A percentile compares a stretch with the other conserved stretches of the same genome.
Evolutionary conservation across 2,888 invertebrate genomes (phyloP).

Genomic region (Pollenia griseotomentosa): DNA sequence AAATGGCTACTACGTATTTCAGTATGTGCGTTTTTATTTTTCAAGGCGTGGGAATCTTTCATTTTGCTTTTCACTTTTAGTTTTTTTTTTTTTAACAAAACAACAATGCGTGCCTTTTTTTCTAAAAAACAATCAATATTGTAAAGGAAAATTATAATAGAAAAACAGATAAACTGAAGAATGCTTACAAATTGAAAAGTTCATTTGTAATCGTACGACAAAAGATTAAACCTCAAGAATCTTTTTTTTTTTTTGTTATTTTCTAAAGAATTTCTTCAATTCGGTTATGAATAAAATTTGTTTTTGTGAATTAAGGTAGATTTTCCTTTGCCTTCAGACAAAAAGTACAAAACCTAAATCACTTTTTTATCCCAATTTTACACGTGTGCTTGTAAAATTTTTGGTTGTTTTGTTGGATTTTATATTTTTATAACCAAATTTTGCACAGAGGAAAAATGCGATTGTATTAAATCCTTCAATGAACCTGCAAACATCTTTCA

Average conservation of each 20-base stretch:
- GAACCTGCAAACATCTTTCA: constrained; percentile 23
- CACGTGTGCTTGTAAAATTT: constrained; percentile 27
- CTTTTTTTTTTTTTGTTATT: constrained; percentile 27
- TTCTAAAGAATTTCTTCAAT: constrained; percentile 14
- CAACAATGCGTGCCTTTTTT: constrained; percentile 16
- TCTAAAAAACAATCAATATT: background rate
- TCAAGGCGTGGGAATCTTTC: constrained; percentile 57
- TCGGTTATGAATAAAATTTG: constrained; percentile 29
- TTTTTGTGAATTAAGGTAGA: constrained; percentile 34
- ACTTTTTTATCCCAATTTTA: background rate
- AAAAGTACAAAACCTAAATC: background rate
- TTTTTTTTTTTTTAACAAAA: constrained; percentile 12
- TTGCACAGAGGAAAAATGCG: constrained; percentile 18
- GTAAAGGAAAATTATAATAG: background rate
- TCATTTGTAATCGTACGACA: constrained; percentile 24
- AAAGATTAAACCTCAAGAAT: constrained; percentile 41
- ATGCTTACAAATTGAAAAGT: constrained; percentile 17
- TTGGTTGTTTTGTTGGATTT: constrained; percentile 19
- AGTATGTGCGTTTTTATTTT: background rate
- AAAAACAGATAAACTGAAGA: background rate
- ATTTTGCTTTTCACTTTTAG: background rate
- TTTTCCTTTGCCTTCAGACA: constrained; percentile 21
- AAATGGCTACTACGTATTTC: background rate
- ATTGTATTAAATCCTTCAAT: constrained; percentile 33
- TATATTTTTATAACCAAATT: background rate